Evolutionary conservation across 2,113 vertebrate species (phyloP).

Genomic region (Tragelaphus strepsiceros): DNA sequence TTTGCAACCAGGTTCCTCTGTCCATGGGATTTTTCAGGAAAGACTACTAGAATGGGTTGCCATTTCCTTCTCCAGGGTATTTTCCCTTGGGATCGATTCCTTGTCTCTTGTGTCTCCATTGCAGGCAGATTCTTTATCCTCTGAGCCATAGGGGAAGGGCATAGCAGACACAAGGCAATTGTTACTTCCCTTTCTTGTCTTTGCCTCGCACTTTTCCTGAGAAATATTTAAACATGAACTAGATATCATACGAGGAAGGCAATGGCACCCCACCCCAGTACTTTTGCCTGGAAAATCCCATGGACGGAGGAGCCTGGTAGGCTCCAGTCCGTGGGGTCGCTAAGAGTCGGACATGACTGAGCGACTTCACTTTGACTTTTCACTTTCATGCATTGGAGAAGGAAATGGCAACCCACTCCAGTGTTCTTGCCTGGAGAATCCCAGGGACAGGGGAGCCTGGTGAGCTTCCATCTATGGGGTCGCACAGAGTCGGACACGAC

Average conservation of each 20-base stretch:
- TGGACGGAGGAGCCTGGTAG: no score
- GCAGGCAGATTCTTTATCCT: background rate
- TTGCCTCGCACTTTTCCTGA: background rate
- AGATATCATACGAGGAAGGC: background rate
- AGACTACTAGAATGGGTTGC: background rate
- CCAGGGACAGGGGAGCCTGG: no score
- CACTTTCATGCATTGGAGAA: no score
- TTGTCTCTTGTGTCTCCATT: background rate
- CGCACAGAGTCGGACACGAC: no score
- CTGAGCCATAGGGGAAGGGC: background rate
- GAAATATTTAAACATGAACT: background rate
- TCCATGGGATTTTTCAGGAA: background rate
- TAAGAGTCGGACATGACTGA: no score
- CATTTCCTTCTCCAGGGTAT: background rate
- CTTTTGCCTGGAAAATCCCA: no score
- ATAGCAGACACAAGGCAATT: background rate
- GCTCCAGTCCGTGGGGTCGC: no score
- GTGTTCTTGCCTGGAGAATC: no score
- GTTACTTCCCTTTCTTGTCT: constrained; percentile 1
- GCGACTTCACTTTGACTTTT: no score
- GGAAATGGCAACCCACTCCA: no score
- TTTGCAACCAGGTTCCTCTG: background rate
- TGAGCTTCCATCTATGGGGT: no score
- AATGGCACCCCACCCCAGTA: no score
- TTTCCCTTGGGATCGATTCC: background rate